Percentiles rank a stretch among this genome's conserved stretches.
Evolutionary conservation across 2,113 vertebrate species (phyloP).

Genomic region (Camelus dromedarius): DNA sequence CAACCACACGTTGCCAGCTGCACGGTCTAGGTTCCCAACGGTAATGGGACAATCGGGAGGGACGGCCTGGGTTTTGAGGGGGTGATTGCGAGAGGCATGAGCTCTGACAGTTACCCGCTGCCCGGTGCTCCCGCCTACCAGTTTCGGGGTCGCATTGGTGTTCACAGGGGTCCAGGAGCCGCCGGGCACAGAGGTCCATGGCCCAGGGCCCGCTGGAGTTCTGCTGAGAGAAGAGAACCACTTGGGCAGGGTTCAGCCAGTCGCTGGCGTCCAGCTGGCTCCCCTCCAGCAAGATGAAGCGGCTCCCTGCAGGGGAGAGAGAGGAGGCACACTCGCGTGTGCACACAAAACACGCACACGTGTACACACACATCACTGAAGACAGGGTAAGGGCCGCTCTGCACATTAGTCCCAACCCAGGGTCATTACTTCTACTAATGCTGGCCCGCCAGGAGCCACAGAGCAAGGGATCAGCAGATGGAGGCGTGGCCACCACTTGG

Average conservation of each 20-base stretch:
- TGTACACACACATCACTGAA: not conserved
- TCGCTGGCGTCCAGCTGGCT: slow-evolving; percentile 97
- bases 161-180: slow-evolving; percentile 97
- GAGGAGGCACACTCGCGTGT: not conserved
- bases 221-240: slow-evolving; percentile 97
- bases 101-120: slow-evolving; percentile 79
- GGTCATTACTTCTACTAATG: not conserved
- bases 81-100: slow-evolving; percentile 51
- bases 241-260: slow-evolving; percentile 98
- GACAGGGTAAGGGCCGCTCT: not conserved
- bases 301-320: slow-evolving; percentile 89
- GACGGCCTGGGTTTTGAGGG: not conserved
- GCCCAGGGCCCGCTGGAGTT: slow-evolving; percentile 98
- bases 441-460: not conserved
- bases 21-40: not conserved
- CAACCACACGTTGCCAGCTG: not conserved
- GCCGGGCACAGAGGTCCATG: slow-evolving; percentile 95
- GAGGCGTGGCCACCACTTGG: not conserved
- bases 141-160: slow-evolving; percentile 98
- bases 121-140: slow-evolving; percentile 87
- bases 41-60: not conserved
- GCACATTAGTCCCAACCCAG: not conserved
- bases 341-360: not conserved
- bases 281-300: slow-evolving; percentile 97
- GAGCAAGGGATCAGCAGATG: not conserved